Base-by-base conservation (phyloP, 2,888 invertebrate species). In the Dysmachus trigonus region DNA sequence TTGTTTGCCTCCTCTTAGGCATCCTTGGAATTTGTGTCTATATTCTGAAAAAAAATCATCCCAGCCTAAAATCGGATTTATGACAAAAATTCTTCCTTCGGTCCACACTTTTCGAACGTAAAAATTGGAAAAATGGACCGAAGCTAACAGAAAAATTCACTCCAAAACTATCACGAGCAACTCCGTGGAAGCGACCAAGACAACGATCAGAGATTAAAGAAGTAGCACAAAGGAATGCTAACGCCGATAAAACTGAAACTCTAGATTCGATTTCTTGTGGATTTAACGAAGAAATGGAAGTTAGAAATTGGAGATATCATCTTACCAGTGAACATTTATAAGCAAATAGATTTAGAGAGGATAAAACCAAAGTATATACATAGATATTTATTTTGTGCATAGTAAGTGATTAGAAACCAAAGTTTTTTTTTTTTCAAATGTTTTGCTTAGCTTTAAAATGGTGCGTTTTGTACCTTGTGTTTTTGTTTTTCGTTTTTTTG, bases 251-350 rank as follows among this genome's bases (percentile, higher is more conserved):
- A 71, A 87, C 73, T 10, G 87, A 87, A 22, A 88, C 85, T 27
- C 18, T 87, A 7, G 87, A 88, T 85, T 86, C 87, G 18, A 87
- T 86, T 5, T 87, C 88, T 5, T 77, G 53, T 8, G 62, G 76
- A 72, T 86, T 86, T 31, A 71, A 85, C n/a, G 62, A 77, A n/a
- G 62, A 71, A 88, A 86, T 90, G 89, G 91, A 90, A 89, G 89
- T 92, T 89, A 91, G 90, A 89, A 92, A 92, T 90, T 92, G 92
- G 92, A 90, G 91, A 88, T 92, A 92, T 89, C 92, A 92, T 88
- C 89, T 92, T 87, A 92, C 92, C 87, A 92, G 91, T 90, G 91
- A 92, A 88, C 91, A 91, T 88, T 90, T 92, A 87, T 92, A 89
- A 89, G 62, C 4, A 18, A 62, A n/a, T 62, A 0, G 3, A 62